A percentile compares a stretch with the other conserved stretches of the same genome.
Evolutionary conservation across 2,888 invertebrate genomes (phyloP).

Genomic region (Neelides folsomi): DNA sequence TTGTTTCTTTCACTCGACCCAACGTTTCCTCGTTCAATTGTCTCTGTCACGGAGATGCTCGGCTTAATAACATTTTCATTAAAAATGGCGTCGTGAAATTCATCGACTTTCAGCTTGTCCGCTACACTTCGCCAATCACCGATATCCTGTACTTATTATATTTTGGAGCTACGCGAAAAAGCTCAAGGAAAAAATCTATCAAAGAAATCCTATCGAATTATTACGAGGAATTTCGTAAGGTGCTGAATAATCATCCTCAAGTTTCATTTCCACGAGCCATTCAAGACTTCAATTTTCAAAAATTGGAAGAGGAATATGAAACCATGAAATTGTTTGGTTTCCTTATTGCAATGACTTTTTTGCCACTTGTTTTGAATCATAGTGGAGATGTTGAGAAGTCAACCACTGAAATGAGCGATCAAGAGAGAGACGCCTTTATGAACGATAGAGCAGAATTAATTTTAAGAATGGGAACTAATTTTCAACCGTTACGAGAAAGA

Average conservation of each 20-base stretch:
- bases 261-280: conserved; percentile 11
- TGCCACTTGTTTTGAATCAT: conserved; percentile 26
- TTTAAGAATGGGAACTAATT: conserved; percentile 13
- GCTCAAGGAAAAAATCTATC: no score
- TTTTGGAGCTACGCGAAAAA: conserved; percentile 41
- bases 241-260: conserved; percentile 15
- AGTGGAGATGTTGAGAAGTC: conserved; percentile 23
- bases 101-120: conserved; percentile 51
- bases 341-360: conserved; percentile 20
- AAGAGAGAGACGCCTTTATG: conserved; percentile 17
- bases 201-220: conserved; percentile 37
- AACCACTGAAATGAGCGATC: conserved; percentile 16
- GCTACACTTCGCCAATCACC: conserved; percentile 52
- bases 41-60: conserved; percentile 27
- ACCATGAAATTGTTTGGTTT: conserved; percentile 27
- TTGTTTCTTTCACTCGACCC: conserved; percentile 17
- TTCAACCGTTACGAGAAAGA: conserved; percentile 12
- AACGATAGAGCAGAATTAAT: conserved; percentile 15
- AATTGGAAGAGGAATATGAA: conserved; percentile 30
- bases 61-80: conserved; percentile 22
- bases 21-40: conserved; percentile 21
- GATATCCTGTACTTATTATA: conserved; percentile 49
- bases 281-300: conserved; percentile 20
- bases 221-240: conserved; percentile 22
- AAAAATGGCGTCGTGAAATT: background rate